Evolutionary conservation across 2,113 vertebrate genomes (phyloP).

Genomic region (Cavia porcellus): DNA sequence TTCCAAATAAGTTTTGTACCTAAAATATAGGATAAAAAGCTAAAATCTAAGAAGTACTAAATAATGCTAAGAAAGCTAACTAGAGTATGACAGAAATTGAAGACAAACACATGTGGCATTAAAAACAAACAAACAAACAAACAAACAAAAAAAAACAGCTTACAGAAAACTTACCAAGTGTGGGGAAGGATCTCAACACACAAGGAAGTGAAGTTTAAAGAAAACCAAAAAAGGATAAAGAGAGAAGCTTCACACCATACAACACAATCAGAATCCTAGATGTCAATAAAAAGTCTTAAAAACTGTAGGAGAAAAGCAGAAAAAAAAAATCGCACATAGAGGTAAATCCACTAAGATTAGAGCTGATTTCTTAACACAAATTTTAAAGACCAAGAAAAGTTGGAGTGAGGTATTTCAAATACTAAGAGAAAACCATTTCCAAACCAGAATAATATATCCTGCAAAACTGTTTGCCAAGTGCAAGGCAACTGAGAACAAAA

Average conservation of each 20-base stretch:
- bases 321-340: neutral
- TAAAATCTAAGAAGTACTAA: neutral
- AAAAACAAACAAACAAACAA: neutral
- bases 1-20: neutral
- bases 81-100: neutral
- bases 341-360: neutral
- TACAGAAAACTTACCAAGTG: neutral
- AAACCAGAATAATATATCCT: neutral
- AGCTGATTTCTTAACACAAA: neutral
- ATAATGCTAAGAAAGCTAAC: neutral
- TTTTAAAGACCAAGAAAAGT: neutral
- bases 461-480: neutral
- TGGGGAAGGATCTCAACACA: neutral
- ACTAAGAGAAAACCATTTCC: neutral
- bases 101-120: neutral
- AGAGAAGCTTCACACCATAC: neutral
- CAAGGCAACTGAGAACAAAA: neutral
- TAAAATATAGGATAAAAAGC: neutral
- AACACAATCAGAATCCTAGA: neutral
- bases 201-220: neutral
- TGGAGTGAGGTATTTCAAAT: neutral
- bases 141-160: neutral
- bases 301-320: neutral
- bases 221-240: neutral
- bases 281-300: neutral